phyloP scores from a whole-genome alignment of 64 coral and sea anemone genomes.

The Pocillopora verrucosa region DNA sequence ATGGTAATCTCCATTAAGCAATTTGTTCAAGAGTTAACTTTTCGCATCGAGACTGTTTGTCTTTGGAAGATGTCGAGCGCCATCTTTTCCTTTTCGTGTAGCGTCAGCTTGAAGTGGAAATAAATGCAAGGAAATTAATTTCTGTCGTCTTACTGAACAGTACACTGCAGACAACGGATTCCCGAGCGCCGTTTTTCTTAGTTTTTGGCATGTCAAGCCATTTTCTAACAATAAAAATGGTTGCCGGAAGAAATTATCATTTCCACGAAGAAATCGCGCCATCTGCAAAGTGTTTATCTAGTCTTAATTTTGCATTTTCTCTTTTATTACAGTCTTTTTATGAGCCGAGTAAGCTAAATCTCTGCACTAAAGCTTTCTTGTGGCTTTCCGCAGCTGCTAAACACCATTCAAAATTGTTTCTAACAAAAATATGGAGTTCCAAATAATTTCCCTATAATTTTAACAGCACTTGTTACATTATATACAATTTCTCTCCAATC shows the following conservation, averaged over 20 bases:
- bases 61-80: not conserved
- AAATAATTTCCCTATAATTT: not conserved
- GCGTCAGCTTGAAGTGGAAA: not conserved
- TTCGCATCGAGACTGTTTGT: not conserved
- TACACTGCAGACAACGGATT: too few species aligned
- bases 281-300: conserved; percentile 43
- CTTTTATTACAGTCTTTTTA: not conserved
- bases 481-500: conserved; percentile 8
- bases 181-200: too few species aligned
- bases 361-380: not conserved
- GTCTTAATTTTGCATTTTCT: conserved; percentile 3
- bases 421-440: not conserved
- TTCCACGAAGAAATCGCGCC: conserved; percentile 19
- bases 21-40: not conserved
- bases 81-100: not conserved
- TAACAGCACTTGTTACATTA: conserved; percentile 24
- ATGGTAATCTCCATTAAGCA: not conserved
- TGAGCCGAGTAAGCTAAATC: not conserved
- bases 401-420: not conserved
- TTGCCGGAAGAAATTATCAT: conserved; percentile 21
- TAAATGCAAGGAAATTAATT: not conserved
- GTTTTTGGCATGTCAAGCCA: not conserved
- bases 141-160: too few species aligned
- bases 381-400: not conserved
- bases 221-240: not conserved